These are phyloP conservation scores for Apis florea DNA, from an alignment of 1,140 invertebrate species.

Conservation along the genomic window DNA sequence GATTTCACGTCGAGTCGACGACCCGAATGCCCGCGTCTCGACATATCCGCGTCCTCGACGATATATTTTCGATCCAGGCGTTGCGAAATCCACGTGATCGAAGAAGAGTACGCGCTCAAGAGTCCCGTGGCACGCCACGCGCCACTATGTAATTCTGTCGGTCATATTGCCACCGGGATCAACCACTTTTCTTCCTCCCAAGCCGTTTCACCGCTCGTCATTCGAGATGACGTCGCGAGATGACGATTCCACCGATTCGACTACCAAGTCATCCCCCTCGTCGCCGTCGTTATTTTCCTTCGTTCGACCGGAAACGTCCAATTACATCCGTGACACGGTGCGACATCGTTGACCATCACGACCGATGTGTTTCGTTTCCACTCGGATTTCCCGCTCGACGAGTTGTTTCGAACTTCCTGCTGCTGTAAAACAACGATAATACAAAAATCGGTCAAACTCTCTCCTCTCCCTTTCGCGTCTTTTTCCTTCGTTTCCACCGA, in stretches of 20 bases:
- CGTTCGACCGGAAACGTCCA: conserved; percentile 39
- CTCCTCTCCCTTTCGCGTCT: background rate
- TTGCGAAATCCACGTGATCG: background rate
- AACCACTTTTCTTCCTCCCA: background rate
- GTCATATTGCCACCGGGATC: conserved; percentile 47
- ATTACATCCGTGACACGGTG: conserved; percentile 33
- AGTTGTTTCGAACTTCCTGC: conserved; percentile 17
- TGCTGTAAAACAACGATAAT: conserved; percentile 47
- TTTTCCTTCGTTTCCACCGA: background rate
- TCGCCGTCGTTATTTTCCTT: conserved; percentile 27
- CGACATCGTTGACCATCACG: conserved; percentile 43
- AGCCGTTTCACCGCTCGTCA: conserved; percentile 18
- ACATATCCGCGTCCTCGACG: conserved; percentile 45
- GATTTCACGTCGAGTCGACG: conserved; percentile 56
- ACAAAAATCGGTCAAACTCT: conserved; percentile 44
- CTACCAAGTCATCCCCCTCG: conserved; percentile 35
- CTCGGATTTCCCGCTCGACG: conserved; percentile 4
- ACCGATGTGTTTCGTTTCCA: conserved; percentile 13
- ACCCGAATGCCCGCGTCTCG: conserved; percentile 42
- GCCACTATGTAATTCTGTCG: conserved; percentile 54
- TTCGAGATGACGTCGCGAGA: conserved; percentile 41
- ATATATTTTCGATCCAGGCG: background rate
- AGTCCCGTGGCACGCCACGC: conserved; percentile 38
- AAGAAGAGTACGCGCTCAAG: background rate
- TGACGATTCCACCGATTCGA: conserved; percentile 9